Evolutionary conservation across 2,888 invertebrate genomes (phyloP).

Genomic region (Agriopis aurantiaria): DNA sequence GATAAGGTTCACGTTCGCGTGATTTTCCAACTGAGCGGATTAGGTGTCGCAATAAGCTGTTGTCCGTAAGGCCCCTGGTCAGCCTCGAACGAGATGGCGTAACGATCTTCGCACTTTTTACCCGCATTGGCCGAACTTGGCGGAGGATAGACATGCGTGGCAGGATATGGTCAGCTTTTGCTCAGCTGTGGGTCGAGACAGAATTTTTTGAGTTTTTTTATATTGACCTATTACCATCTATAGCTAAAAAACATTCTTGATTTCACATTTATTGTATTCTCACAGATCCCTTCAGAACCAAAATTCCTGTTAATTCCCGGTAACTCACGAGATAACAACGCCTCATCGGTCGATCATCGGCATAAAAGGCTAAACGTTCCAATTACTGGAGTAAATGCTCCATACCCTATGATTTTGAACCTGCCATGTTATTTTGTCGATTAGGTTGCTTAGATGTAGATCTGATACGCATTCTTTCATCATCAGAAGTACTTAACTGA

Average conservation of each 20-base stretch:
- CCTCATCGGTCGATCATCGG: constrained; percentile 12
- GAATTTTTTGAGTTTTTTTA: too few relatives aligned
- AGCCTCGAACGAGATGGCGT: too few relatives aligned
- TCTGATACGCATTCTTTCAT: constrained; percentile 23
- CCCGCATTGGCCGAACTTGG: too few relatives aligned
- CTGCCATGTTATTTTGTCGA: constrained; percentile 31
- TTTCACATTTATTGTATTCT: background rate
- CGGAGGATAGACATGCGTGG: too few relatives aligned
- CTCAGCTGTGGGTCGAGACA: too few relatives aligned
- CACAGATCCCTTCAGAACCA: background rate
- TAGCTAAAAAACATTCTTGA: background rate
- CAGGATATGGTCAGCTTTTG: too few relatives aligned
- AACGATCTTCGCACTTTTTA: too few relatives aligned
- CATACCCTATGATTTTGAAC: constrained; percentile 28
- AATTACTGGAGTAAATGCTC: constrained; percentile 30
- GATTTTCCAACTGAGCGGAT: too few relatives aligned
- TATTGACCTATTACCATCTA: background rate
- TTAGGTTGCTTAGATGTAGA: constrained; percentile 27
- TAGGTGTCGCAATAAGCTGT: too few relatives aligned
- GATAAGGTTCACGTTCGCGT: too few relatives aligned
- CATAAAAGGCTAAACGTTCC: constrained; percentile 25
- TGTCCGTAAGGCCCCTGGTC: too few relatives aligned
- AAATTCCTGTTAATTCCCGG: constrained; percentile 2
- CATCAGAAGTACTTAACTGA: background rate
- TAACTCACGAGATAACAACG: constrained; percentile 21